phyloP scores from a whole-genome alignment of 2,113 vertebrate species.

The Euleptes europaea region DNA sequence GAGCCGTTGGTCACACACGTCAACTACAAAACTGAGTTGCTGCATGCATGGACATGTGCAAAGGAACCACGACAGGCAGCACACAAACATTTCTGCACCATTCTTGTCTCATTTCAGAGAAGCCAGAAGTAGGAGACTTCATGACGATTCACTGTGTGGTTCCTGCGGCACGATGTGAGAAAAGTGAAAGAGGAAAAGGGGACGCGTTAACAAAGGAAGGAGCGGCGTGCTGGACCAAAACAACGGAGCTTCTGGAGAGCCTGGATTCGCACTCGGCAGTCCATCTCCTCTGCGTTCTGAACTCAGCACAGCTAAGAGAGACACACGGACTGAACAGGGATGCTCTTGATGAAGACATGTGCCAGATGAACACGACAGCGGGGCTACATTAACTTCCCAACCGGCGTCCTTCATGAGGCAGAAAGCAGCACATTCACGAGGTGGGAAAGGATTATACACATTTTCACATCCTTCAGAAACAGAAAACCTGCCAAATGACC shows the following conservation, averaged over 20 bases:
- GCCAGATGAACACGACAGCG: constrained; percentile 66
- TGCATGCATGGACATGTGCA: too few species aligned
- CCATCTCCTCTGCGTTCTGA: constrained; percentile 42
- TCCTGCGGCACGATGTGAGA: not conserved
- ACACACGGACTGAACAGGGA: constrained; percentile 25
- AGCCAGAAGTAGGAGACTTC: not conserved
- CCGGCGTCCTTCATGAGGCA: constrained; percentile 56
- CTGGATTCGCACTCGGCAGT: not conserved
- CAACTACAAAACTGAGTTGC: not conserved
- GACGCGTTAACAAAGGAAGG: not conserved
- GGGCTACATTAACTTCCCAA: constrained; percentile 66
- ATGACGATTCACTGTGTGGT: too few species aligned
- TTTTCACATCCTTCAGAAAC: constrained; percentile 51
- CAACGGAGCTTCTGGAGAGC: not conserved
- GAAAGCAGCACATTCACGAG: constrained; percentile 51
- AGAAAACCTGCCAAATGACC: not conserved
- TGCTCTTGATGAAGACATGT: constrained; percentile 50
- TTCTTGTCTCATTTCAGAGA: not conserved
- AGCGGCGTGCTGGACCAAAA: too few species aligned
- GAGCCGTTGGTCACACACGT: too few species aligned
- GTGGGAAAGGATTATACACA: constrained; percentile 37
- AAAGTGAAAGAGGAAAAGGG: not conserved
- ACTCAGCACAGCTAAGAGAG: constrained; percentile 54
- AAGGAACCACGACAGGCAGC: not conserved
- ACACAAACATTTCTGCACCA: not conserved